These are phyloP conservation scores for Lacerta agilis DNA, from an alignment of 2,797 vertebrate species.

Conservation along the genomic window DNA sequence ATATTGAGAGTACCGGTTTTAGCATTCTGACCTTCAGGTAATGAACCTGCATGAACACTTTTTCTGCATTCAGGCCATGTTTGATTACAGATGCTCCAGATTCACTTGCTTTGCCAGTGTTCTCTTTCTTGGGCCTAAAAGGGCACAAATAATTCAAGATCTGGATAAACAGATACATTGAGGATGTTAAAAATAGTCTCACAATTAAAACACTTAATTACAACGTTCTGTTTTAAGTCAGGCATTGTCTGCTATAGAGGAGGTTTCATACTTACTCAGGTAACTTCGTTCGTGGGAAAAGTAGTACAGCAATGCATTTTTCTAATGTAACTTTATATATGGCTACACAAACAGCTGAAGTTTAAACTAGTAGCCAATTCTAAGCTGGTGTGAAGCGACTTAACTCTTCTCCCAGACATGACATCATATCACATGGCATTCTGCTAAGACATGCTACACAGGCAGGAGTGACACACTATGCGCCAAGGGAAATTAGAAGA, in stretches of 20 bases:
- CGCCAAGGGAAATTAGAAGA: conserved; percentile 29
- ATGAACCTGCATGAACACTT: conserved; percentile 96
- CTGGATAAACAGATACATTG: conserved; percentile 5
- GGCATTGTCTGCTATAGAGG: background rate
- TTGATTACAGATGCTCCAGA: conserved; percentile 91
- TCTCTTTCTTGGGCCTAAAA: conserved; percentile 91
- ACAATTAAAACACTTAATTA: background rate
- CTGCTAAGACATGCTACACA: conserved; percentile 22
- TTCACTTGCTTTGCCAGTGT: conserved; percentile 86
- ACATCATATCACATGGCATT: background rate
- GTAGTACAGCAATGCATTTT: background rate
- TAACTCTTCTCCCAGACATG: conserved; percentile 42
- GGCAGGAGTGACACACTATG: background rate
- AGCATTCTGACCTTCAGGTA: conserved; percentile 90
- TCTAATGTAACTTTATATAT: conserved; percentile 19
- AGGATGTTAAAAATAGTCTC: background rate
- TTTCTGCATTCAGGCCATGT: conserved; percentile 93
- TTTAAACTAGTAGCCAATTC: conserved; percentile 22
- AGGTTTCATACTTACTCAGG: background rate
- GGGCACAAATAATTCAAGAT: background rate
- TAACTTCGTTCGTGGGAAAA: background rate
- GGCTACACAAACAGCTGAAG: conserved; percentile 20
- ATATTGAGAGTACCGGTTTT: background rate
- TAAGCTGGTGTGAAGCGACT: conserved; percentile 21
- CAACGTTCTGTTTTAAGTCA: background rate